Percentiles rank a stretch among this genome's conserved stretches.
phyloP scores from a whole-genome alignment of 2,797 vertebrate genomes.

The Sebastolobus altivelis region DNA sequence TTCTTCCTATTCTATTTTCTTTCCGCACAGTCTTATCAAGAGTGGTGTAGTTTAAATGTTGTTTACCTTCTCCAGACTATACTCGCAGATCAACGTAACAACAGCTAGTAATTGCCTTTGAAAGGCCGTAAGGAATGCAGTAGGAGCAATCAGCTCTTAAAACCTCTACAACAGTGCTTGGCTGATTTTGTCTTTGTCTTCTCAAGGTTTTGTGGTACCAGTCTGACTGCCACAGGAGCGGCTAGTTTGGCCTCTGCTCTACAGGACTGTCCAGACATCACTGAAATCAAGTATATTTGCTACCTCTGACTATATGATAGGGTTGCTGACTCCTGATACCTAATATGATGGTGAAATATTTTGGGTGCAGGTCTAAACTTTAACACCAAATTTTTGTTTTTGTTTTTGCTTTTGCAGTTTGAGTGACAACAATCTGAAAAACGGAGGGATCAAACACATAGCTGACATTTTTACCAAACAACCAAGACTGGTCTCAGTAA shows the following conservation, averaged over 20 bases:
- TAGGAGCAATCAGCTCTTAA: not conserved
- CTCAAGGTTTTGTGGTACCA: constrained; percentile 85
- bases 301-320: not conserved
- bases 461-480: constrained; percentile 78
- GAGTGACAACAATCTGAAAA: constrained; percentile 87
- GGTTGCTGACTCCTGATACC: not conserved
- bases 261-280: constrained; percentile 82
- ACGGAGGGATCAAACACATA: constrained; percentile 78
- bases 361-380: not conserved
- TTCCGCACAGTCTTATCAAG: not conserved
- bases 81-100: not conserved
- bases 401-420: constrained; percentile 78
- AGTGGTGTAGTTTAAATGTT: not conserved
- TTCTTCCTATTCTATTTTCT: not conserved
- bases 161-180: not conserved
- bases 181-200: constrained; percentile 23
- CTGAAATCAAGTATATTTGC: constrained; percentile 87
- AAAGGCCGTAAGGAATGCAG: not conserved
- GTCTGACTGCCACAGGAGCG: constrained; percentile 85
- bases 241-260: constrained; percentile 82
- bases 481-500: constrained; percentile 80
- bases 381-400: not conserved
- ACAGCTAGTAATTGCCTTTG: not conserved
- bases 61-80: not conserved
- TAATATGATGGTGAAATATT: not conserved